phyloP scores from a whole-genome alignment of 2,113 vertebrate species.

The Scomber japonicus region DNA sequence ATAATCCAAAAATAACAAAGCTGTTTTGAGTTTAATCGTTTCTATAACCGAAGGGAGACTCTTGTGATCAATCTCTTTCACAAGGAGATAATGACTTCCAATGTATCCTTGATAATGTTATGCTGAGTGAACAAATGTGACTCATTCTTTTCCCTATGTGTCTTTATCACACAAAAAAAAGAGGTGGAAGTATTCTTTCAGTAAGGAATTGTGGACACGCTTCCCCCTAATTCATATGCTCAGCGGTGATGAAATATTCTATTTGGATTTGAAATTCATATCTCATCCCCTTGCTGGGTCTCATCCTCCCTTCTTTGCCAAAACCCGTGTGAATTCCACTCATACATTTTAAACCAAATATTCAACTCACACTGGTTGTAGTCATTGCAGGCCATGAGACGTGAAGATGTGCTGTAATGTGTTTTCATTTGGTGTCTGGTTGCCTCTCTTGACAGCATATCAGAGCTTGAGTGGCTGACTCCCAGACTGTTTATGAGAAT shows the following conservation, averaged over 20 bases:
- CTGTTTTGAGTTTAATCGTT: conserved; percentile 17
- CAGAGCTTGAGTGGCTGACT: conserved; percentile 51
- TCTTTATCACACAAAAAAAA: conserved; percentile 60
- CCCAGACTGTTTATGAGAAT: conserved; percentile 62
- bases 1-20: conserved; percentile 3
- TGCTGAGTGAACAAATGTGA: conserved; percentile 8
- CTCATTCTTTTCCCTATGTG: conserved; percentile 11
- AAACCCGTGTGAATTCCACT: conserved; percentile 53
- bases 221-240: conserved; percentile 58
- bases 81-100: conserved; percentile 26
- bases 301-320: conserved; percentile 28
- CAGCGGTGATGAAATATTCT: conserved; percentile 73
- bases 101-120: conserved; percentile 24
- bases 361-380: conserved; percentile 37
- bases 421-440: conserved; percentile 63
- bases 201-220: conserved; percentile 45
- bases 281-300: conserved; percentile 47
- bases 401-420: conserved; percentile 64
- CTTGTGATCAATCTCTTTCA: conserved; percentile 24
- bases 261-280: conserved; percentile 74
- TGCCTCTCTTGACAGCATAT: conserved; percentile 62
- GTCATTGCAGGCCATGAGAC: conserved; percentile 64
- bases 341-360: conserved; percentile 57
- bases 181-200: conserved; percentile 50
- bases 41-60: not conserved